Base-by-base conservation (phyloP, 2,888 invertebrate genomes). In the Ptilodon capucinus region DNA sequence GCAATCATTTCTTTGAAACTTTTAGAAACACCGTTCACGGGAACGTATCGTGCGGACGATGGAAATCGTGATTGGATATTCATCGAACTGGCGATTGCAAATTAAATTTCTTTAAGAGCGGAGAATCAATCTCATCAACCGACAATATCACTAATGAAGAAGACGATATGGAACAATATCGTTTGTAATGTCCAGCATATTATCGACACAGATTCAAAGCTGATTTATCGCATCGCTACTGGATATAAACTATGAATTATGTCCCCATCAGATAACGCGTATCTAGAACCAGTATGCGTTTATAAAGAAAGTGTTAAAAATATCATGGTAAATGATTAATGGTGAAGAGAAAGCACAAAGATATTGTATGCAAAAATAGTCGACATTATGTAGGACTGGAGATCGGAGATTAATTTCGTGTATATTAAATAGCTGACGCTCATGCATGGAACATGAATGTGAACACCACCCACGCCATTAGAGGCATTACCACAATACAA, bases 181-280 rank as follows among this genome's bases (percentile, higher is more conserved):
- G 60, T 62, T 68, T 61, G 55, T 48, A 34, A 44, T 40, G 51
- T 28, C 39, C 46, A 57, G 42, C 46, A 53, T 43, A 40, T 40
- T 46, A 73, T 63, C 68, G 73, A 58, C 71, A 74, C 54, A 66
- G 61, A 71, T 74, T 64, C 68, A 67, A 66, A 67, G 62, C 62
- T 76, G 70, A 78, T 79, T 76, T 75, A 76, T 74, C 62, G 57
- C 60, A 54, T 57, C 45, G 68, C 70, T 69, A 73, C 76, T 60
- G 76, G 58, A 60, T 58, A 55, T 60, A 58, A 52, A 55, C 51
- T 59, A 54, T 44, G 49, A 50, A 66, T 57, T 54, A 44, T 44
- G 52, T 45, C 48, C 55, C 46, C 36, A 35, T 48, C 53, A 49
- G 48, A 49, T 62, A 51, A 46, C 35, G 14, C 16, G 16, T 47